phyloP scores from a whole-genome alignment of 2,888 invertebrate genomes.

The Electrophaes corylata region DNA sequence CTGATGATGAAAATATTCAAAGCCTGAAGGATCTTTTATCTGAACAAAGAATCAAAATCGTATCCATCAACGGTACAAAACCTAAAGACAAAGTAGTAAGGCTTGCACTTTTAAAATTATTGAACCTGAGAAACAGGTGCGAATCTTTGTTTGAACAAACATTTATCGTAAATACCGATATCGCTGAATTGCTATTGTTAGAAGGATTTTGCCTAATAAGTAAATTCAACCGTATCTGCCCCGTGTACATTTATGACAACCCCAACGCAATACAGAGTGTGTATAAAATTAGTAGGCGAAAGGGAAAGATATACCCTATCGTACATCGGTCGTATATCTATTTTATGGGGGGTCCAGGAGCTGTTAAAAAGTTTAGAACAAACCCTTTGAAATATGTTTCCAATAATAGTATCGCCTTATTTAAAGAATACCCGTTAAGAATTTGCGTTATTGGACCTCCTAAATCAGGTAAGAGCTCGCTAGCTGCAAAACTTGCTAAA shows the following conservation, averaged over 20 bases:
- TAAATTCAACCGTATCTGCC: slow-evolving; percentile 86
- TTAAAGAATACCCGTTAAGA: slow-evolving; percentile 78
- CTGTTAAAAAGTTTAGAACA: slow-evolving; percentile 74
- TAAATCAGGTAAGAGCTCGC: slow-evolving; percentile 85
- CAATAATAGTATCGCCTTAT: slow-evolving; percentile 63
- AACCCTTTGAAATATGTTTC: slow-evolving; percentile 84
- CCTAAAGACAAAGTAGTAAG: slow-evolving; percentile 59
- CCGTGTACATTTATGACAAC: slow-evolving; percentile 84
- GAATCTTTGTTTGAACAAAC: slow-evolving; percentile 84
- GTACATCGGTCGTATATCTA: slow-evolving; percentile 85
- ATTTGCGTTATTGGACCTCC: slow-evolving; percentile 86
- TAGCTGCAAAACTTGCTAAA: slow-evolving; percentile 81
- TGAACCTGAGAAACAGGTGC: slow-evolving; percentile 67
- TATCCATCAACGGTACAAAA: slow-evolving; percentile 69
- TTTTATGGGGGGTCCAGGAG: slow-evolving; percentile 79
- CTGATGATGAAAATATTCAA: slow-evolving; percentile 72
- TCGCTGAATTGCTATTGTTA: slow-evolving; percentile 83
- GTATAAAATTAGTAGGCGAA: slow-evolving; percentile 70
- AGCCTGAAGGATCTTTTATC: slow-evolving; percentile 60
- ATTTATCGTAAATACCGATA: slow-evolving; percentile 75
- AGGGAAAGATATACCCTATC: slow-evolving; percentile 78
- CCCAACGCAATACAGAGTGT: slow-evolving; percentile 74
- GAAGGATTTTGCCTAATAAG: slow-evolving; percentile 86
- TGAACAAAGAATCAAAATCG: slow-evolving; percentile 74
- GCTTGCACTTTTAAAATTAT: slow-evolving; percentile 54